phyloP scores from a whole-genome alignment of 1,140 invertebrate genomes.

The Muscidifurax raptorellus region DNA sequence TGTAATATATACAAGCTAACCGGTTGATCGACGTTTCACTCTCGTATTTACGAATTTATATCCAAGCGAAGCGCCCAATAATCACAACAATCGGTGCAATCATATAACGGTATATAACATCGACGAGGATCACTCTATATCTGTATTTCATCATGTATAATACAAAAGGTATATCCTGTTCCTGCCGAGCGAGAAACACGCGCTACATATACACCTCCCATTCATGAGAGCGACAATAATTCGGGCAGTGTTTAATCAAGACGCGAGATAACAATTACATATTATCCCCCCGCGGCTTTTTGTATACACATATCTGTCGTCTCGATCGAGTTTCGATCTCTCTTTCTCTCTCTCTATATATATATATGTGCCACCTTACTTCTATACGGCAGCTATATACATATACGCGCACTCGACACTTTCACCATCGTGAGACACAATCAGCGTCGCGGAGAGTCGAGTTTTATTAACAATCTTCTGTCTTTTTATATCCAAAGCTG shows the following conservation, averaged over 20 bases:
- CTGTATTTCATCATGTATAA: too few relatives aligned
- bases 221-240: conserved; percentile 6
- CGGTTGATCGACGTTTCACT: too few relatives aligned
- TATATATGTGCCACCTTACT: too few relatives aligned
- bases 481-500: conserved; percentile 2
- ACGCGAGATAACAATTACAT: conserved; percentile 4
- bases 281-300: conserved; percentile 8
- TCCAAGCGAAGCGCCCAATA: too few relatives aligned
- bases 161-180: too few relatives aligned
- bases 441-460: not conserved
- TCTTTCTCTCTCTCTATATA: too few relatives aligned
- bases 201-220: not conserved
- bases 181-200: not conserved
- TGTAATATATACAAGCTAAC: too few relatives aligned
- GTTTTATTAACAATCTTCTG: not conserved
- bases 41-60: too few relatives aligned
- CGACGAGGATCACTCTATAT: too few relatives aligned
- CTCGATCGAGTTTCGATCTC: conserved; percentile 1
- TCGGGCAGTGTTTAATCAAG: not conserved
- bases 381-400: not conserved
- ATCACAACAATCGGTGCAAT: too few relatives aligned
- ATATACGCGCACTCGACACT: not conserved
- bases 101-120: too few relatives aligned
- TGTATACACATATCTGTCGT: not conserved
- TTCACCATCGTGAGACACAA: not conserved